phyloP scores from a whole-genome alignment of 2,113 vertebrate genomes.

The Nesogale talazaci region DNA sequence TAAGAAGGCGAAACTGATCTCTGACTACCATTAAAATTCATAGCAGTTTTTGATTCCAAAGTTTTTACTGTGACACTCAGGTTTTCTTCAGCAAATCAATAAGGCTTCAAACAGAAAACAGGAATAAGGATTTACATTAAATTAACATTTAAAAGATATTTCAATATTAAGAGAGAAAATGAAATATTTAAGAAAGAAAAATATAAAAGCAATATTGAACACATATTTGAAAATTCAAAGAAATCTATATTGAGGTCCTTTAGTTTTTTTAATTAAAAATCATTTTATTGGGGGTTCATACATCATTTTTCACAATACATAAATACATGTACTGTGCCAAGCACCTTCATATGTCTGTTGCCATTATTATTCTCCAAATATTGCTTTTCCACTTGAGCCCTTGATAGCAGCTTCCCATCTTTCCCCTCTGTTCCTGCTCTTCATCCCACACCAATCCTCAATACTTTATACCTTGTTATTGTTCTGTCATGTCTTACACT shows the following conservation, averaged over 20 bases:
- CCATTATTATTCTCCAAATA: too few species aligned
- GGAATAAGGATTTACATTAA: background rate
- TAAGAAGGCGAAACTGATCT: background rate
- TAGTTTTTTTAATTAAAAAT: too few species aligned
- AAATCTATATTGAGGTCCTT: background rate
- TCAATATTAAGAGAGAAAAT: fast-evolving
- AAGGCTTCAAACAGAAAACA: background rate
- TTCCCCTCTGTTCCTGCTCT: too few species aligned
- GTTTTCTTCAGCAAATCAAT: background rate
- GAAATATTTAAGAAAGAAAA: background rate
- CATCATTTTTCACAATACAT: too few species aligned
- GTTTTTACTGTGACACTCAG: background rate
- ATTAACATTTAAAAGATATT: background rate
- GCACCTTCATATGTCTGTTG: too few species aligned
- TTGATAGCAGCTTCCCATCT: too few species aligned
- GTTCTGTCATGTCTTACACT: too few species aligned
- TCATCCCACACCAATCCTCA: too few species aligned
- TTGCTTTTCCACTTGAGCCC: too few species aligned
- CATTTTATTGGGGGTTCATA: too few species aligned
- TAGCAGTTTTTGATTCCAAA: background rate
- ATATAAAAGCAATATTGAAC: background rate
- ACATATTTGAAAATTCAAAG: background rate
- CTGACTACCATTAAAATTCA: background rate
- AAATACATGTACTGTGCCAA: too few species aligned
- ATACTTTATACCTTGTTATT: too few species aligned